Base-by-base conservation (phyloP, 2,888 invertebrate species). In the Apotomis turbidana region DNA sequence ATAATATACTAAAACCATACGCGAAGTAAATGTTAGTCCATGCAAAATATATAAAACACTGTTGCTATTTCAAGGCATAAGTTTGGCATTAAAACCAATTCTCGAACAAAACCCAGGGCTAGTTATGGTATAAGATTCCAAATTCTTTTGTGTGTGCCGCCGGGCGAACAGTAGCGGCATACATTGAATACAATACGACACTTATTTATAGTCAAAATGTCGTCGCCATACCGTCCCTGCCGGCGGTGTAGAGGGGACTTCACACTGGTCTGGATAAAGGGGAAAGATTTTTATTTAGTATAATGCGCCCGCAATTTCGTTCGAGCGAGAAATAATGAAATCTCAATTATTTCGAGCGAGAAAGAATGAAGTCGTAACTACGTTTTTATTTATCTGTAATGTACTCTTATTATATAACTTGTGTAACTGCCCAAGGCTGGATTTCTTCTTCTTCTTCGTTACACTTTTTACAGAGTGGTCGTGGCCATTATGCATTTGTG, bases 201-300 rank as follows among this genome's bases (percentile, higher is more conserved):
- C 72, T 72, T 72, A 72, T 72, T 72, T 72, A 72, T 72, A 72
- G 72, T 72, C 72, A 68, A 68, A 72, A 72, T 68, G 72, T 72
- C 72, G 72, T 68, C 72, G 72, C 72, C 72, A 72, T 72, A 72
- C 68, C 72, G 72, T 72, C 72, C 72, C 63, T 13, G 63, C 72
- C 68, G 52, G 38, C 54, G 63, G 44, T n/a, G 36, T 54, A 68
- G 68, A 4, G 58, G 72, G n/a, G 68, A 58, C 60, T 62, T 10
- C 4, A 62, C 62, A 52, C 62, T 71, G 36, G 36, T 9, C 4
- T 55, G 41, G 36, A 8, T 36, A 55, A 61, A 38, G 10, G 12
- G 41, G n/a, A 9, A 36, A 44, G 13, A 5, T 41, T 41, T 41
- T 41, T 41, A 3, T 41, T 41, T 41, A 41, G 3, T 41, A 27